These are phyloP conservation scores for Cyclophora punctaria DNA, from an alignment of 2,888 invertebrate species.

Conservation along the genomic window DNA sequence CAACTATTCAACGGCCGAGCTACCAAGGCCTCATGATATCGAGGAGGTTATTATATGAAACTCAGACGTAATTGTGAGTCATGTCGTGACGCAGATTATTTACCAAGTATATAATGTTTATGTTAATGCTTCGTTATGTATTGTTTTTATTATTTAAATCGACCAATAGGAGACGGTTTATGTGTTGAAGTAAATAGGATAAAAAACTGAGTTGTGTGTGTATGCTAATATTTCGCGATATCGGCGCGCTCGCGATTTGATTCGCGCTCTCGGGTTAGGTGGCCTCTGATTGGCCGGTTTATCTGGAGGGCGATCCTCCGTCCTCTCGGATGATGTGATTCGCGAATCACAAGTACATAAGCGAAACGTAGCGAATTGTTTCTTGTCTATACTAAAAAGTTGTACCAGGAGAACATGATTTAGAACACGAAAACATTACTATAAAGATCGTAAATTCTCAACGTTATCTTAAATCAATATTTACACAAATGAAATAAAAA, in stretches of 20 bases:
- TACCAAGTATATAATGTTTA: conserved; percentile 14
- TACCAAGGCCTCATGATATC: conserved; percentile 58
- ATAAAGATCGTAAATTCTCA: not conserved
- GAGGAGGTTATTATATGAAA: conserved; percentile 33
- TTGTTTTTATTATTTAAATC: conserved; percentile 21
- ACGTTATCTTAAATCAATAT: conserved; percentile 23
- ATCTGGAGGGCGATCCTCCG: conserved; percentile 70
- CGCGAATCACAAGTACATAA: conserved; percentile 51
- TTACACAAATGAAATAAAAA: conserved; percentile 19
- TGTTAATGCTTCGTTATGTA: conserved; percentile 21
- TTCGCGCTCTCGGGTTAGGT: conserved; percentile 41
- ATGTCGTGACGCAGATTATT: conserved; percentile 20
- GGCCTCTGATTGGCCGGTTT: conserved; percentile 54
- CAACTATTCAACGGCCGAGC: conserved; percentile 31
- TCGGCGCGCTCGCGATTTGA: conserved; percentile 37
- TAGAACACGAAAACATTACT: conserved; percentile 1
- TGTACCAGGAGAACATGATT: conserved; percentile 36
- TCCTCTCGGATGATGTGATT: conserved; percentile 69
- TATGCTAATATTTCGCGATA: conserved; percentile 63
- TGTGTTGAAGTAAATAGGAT: conserved; percentile 23
- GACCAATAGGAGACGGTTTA: conserved; percentile 23
- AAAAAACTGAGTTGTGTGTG: conserved; percentile 17
- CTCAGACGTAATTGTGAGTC: not conserved
- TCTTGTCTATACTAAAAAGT: not conserved
- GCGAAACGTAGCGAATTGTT: conserved; percentile 36